These are phyloP conservation scores for Dicranocentrus wangi DNA, from an alignment of 2,888 invertebrate species.

Conservation along the genomic window DNA sequence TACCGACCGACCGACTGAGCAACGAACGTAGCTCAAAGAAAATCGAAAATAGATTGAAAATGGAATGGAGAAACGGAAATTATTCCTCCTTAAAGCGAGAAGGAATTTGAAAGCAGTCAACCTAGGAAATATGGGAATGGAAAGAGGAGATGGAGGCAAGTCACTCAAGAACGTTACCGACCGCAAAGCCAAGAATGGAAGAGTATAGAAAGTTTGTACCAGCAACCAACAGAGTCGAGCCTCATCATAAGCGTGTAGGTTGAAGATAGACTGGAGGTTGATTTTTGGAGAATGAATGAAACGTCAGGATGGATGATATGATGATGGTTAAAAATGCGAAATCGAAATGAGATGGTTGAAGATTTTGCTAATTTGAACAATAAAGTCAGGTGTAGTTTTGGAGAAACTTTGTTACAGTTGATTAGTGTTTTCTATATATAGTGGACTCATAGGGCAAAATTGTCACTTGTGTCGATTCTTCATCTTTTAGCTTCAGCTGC, in stretches of 20 bases:
- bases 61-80: slow-evolving; percentile 62
- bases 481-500: no score
- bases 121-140: slow-evolving; percentile 37
- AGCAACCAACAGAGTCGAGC: neutral
- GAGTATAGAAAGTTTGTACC: neutral
- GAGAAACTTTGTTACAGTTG: no score
- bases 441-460: no score
- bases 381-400: no score
- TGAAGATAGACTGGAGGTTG: neutral
- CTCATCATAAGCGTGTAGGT: neutral
- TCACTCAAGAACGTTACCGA: slow-evolving; percentile 9
- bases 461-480: no score
- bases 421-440: no score
- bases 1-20: no score
- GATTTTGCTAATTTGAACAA: neutral
- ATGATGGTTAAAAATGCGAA: neutral
- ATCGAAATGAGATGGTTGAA: neutral
- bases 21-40: slow-evolving; percentile 41
- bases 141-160: slow-evolving; percentile 33
- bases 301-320: neutral
- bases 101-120: slow-evolving; percentile 42
- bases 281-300: no score
- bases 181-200: neutral
- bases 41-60: slow-evolving; percentile 62
- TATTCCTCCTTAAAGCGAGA: slow-evolving; percentile 56